phyloP scores from a whole-genome alignment of 2,113 vertebrate species.

The Daboia siamensis region DNA sequence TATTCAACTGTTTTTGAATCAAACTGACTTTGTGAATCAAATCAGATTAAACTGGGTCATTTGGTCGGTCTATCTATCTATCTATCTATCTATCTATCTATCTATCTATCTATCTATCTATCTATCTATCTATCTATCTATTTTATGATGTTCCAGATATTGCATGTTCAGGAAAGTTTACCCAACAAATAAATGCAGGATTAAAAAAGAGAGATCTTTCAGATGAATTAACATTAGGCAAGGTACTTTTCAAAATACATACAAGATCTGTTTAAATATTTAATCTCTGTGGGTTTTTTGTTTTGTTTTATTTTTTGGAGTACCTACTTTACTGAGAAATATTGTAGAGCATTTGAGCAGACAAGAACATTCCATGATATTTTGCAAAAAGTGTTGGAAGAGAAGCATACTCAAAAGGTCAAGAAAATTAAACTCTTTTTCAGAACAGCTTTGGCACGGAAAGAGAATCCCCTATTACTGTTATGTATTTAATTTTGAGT shows the following conservation, averaged over 20 bases:
- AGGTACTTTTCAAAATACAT: neutral
- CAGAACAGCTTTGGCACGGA: neutral
- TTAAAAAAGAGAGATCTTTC: neutral
- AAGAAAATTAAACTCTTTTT: slow-evolving; percentile 17
- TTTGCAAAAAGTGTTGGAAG: neutral
- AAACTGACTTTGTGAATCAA: neutral
- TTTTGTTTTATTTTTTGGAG: neutral
- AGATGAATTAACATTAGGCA: neutral
- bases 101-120: neutral
- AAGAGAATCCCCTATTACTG: slow-evolving; percentile 1
- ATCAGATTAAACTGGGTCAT: neutral
- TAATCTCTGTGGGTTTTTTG: neutral
- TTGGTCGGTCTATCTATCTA: neutral
- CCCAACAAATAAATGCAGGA: neutral
- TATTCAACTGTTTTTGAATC: neutral
- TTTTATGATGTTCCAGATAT: neutral
- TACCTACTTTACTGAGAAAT: neutral
- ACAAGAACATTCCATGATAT: neutral
- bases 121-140: neutral
- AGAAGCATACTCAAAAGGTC: slow-evolving; percentile 12
- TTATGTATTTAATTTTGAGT: neutral
- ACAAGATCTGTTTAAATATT: neutral
- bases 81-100: too few relatives aligned
- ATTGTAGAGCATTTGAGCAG: neutral
- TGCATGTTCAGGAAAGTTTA: neutral